These are phyloP conservation scores for Callaeas wilsoni DNA, from an alignment of 2,113 vertebrate species.

Conservation along the genomic window DNA sequence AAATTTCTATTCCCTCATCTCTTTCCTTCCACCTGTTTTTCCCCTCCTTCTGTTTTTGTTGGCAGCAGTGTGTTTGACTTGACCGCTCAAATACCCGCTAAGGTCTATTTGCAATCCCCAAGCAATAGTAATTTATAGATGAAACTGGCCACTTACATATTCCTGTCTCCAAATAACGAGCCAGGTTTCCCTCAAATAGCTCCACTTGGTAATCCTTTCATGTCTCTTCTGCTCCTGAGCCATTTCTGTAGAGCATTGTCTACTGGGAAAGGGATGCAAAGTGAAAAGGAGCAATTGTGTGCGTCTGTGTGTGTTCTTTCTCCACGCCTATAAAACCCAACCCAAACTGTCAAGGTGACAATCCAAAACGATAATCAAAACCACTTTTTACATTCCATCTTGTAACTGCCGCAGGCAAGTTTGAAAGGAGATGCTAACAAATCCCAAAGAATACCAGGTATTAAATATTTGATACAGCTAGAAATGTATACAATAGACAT, in stretches of 20 bases:
- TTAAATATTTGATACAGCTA: conserved; percentile 80
- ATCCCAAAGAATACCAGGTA: conserved; percentile 77
- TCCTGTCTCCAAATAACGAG: conserved; percentile 23
- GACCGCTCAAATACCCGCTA: not conserved
- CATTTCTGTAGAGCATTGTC: conserved; percentile 63
- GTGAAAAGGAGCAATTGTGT: conserved; percentile 52
- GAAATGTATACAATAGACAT: conserved; percentile 71
- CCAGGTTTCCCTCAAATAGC: conserved; percentile 32
- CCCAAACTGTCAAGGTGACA: conserved; percentile 82
- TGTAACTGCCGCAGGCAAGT: conserved; percentile 80
- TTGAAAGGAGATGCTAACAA: conserved; percentile 82
- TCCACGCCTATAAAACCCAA: conserved; percentile 69
- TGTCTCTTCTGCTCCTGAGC: conserved; percentile 65
- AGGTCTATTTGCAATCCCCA: not conserved
- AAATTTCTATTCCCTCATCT: not conserved
- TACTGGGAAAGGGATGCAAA: conserved; percentile 62
- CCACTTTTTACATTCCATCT: conserved; percentile 76
- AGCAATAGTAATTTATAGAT: conserved; percentile 2
- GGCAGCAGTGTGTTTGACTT: not conserved
- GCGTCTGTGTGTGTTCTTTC: conserved; percentile 63
- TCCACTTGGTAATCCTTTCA: conserved; percentile 68
- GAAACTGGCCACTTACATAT: conserved; percentile 17
- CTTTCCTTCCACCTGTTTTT: not conserved
- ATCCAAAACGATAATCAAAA: conserved; percentile 85
- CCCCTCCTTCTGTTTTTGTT: not conserved